Evolutionary conservation across 2,797 vertebrate species (phyloP).

Genomic region (Aulostomus chinensis): DNA sequence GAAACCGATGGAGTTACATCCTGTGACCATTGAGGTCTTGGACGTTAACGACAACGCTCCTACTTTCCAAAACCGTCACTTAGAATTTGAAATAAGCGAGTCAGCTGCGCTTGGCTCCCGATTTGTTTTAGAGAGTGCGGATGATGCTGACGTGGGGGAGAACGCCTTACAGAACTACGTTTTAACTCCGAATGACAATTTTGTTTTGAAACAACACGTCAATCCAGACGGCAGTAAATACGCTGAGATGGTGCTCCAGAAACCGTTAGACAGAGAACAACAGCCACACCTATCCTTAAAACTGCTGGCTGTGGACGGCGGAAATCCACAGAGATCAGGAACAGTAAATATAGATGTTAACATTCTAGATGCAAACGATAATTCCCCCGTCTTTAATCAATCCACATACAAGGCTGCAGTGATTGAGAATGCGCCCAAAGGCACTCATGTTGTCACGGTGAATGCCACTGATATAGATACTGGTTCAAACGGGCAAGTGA

Average conservation of each 20-base stretch:
- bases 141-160: slow-evolving; percentile 61
- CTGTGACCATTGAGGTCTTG: slow-evolving; percentile 62
- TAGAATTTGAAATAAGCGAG: slow-evolving; percentile 71
- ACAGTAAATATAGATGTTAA: slow-evolving; percentile 61
- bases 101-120: slow-evolving; percentile 42
- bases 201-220: slow-evolving; percentile 56
- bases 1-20: slow-evolving; percentile 66
- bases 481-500: slow-evolving; percentile 48
- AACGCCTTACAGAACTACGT: slow-evolving; percentile 62
- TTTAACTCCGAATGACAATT: slow-evolving; percentile 57
- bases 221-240: slow-evolving; percentile 61
- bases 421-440: slow-evolving; percentile 57
- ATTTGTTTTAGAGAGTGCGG: slow-evolving; percentile 58
- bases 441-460: slow-evolving; percentile 30
- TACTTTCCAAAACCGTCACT: slow-evolving; percentile 44
- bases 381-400: slow-evolving; percentile 68
- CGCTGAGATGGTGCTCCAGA: slow-evolving; percentile 68
- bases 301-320: slow-evolving; percentile 68
- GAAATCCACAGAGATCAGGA: slow-evolving; percentile 65
- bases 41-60: slow-evolving; percentile 70
- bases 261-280: slow-evolving; percentile 63
- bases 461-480: slow-evolving; percentile 67
- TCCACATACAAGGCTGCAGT: slow-evolving; percentile 51
- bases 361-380: slow-evolving; percentile 63
- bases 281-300: slow-evolving; percentile 53